Evolutionary conservation across 2,113 vertebrate species (phyloP).

Genomic region (Riparia riparia): DNA sequence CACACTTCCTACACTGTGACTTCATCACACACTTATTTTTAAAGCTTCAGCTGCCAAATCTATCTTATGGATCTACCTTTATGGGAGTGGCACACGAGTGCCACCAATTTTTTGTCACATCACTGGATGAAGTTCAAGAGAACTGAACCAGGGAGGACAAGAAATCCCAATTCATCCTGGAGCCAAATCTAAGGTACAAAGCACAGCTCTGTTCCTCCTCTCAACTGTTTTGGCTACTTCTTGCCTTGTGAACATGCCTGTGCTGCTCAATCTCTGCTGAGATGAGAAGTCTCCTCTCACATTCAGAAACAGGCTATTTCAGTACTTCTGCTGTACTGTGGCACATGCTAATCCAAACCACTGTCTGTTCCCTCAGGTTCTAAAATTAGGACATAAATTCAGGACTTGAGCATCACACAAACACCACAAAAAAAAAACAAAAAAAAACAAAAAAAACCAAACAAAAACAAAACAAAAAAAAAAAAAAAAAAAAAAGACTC

Average conservation of each 20-base stretch:
- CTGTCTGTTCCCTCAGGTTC: neutral
- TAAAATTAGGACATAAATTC: neutral
- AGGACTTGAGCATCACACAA: neutral
- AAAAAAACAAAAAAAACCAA: neutral
- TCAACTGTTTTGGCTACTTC: neutral
- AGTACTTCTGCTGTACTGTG: neutral
- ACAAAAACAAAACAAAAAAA: neutral
- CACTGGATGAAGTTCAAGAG: neutral
- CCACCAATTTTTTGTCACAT: neutral
- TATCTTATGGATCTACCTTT: accelerated
- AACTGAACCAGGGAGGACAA: neutral
- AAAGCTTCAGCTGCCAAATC: neutral
- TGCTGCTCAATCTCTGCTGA: neutral
- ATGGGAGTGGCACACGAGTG: accelerated
- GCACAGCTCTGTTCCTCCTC: neutral
- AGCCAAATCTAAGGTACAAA: neutral
- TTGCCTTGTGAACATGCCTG: neutral
- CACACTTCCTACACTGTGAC: neutral
- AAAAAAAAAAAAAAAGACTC: neutral
- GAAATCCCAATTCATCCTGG: neutral
- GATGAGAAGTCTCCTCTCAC: neutral
- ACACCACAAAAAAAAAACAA: neutral
- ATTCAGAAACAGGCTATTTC: neutral
- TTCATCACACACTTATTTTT: neutral
- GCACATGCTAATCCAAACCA: neutral